phyloP scores from a whole-genome alignment of 2,888 invertebrate species.

The Julus scanicus region DNA sequence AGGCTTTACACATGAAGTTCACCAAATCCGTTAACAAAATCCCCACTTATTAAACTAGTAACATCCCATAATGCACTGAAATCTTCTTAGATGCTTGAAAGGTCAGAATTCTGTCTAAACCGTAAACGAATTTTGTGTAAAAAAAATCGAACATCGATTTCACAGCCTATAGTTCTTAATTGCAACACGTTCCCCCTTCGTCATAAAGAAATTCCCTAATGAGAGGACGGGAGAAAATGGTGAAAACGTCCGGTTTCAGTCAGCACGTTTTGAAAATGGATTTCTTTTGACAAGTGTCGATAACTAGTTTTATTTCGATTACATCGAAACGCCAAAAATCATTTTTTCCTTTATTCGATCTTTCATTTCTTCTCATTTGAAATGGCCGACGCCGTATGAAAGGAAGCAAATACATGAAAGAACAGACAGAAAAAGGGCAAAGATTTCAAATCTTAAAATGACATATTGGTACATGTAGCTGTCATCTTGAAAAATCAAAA shows the following conservation, averaged over 20 bases:
- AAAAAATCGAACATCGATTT: too few species aligned
- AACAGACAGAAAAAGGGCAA: slow-evolving; percentile 27
- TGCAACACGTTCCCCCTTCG: too few species aligned
- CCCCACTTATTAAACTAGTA: too few species aligned
- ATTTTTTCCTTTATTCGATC: slow-evolving; percentile 31
- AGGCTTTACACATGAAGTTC: too few species aligned
- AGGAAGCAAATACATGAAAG: slow-evolving; percentile 7
- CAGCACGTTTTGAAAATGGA: background rate
- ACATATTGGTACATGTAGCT: slow-evolving; percentile 29
- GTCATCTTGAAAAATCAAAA: slow-evolving; percentile 6
- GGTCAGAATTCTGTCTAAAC: too few species aligned
- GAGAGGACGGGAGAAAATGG: background rate
- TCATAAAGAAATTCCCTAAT: background rate
- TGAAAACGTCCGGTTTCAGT: background rate
- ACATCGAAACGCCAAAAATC: slow-evolving; percentile 23
- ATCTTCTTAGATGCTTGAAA: too few species aligned
- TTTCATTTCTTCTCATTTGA: slow-evolving; percentile 38
- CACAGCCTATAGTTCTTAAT: too few species aligned
- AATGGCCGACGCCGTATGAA: background rate
- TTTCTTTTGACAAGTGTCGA: slow-evolving; percentile 42
- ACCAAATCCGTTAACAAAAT: too few species aligned
- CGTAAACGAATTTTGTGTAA: too few species aligned
- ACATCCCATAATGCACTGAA: too few species aligned
- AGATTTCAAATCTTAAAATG: slow-evolving; percentile 35
- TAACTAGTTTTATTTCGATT: slow-evolving; percentile 42